These are phyloP conservation scores for Drosophila lacertosa DNA, from an alignment of 1,140 invertebrate genomes.

Conservation along the genomic window DNA sequence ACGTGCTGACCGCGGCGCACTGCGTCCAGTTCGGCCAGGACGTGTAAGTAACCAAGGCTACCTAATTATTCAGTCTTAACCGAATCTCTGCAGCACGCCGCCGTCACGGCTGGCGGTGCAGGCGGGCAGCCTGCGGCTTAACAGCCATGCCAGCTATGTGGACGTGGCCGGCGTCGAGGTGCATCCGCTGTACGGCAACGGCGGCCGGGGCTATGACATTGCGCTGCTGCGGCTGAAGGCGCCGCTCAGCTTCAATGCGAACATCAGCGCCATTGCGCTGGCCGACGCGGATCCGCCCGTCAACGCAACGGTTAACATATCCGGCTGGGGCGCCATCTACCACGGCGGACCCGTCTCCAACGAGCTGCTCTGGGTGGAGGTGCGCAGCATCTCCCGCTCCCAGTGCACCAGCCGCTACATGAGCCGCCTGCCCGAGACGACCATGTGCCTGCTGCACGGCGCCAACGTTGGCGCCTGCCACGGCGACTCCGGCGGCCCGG, in stretches of 20 bases:
- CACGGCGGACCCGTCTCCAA: slow-evolving; percentile 54
- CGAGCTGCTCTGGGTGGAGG: slow-evolving; percentile 43
- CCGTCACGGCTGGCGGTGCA: slow-evolving; percentile 30
- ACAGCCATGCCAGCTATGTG: slow-evolving; percentile 33
- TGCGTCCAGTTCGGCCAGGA: slow-evolving; percentile 74
- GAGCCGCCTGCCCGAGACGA: slow-evolving; percentile 32
- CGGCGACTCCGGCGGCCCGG: slow-evolving; percentile 78
- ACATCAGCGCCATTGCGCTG: slow-evolving; percentile 74
- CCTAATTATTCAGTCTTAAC: neutral
- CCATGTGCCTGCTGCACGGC: slow-evolving; percentile 68
- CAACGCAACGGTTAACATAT: slow-evolving; percentile 61
- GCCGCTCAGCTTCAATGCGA: slow-evolving; percentile 61
- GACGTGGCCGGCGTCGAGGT: slow-evolving; percentile 45
- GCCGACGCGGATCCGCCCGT: slow-evolving; percentile 59
- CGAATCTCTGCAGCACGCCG: slow-evolving; percentile 7
- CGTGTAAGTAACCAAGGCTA: slow-evolving; percentile 29
- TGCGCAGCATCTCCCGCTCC: slow-evolving; percentile 35
- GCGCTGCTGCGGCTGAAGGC: slow-evolving; percentile 83
- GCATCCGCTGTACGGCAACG: slow-evolving; percentile 84
- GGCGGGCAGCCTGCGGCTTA: slow-evolving; percentile 55
- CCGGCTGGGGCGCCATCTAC: slow-evolving; percentile 85
- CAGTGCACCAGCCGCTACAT: slow-evolving; percentile 46
- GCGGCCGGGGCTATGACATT: slow-evolving; percentile 71
- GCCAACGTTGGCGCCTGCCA: slow-evolving; percentile 66
- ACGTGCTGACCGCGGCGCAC: slow-evolving; percentile 86